These are phyloP conservation scores for Drosophila nannoptera DNA, from an alignment of 1,140 invertebrate species.

Conservation along the genomic window DNA sequence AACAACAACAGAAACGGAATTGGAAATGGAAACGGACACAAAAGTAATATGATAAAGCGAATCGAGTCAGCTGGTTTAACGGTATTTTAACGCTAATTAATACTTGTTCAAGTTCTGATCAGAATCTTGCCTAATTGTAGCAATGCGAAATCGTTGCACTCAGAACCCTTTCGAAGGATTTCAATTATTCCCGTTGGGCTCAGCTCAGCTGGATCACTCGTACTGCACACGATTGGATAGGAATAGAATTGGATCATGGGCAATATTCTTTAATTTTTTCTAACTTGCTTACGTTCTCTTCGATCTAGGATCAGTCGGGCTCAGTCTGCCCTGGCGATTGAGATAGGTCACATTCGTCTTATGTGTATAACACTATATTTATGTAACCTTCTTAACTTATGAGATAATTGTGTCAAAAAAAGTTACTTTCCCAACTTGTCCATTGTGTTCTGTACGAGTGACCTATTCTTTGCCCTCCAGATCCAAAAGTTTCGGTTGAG, in stretches of 20 bases:
- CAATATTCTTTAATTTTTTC: too few relatives aligned
- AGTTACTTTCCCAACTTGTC: not conserved
- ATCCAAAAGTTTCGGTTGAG: slow-evolving; percentile 19
- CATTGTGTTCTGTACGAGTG: slow-evolving; percentile 6
- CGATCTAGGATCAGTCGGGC: too few relatives aligned
- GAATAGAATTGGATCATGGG: too few relatives aligned
- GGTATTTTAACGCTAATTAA: slow-evolving; percentile 23
- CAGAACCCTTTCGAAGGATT: not conserved
- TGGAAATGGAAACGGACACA: slow-evolving; percentile 3
- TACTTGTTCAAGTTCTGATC: slow-evolving; percentile 38
- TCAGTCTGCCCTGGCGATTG: too few relatives aligned
- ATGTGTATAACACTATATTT: not conserved
- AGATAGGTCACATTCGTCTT: too few relatives aligned
- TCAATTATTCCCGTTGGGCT: slow-evolving; percentile 17
- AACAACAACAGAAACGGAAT: slow-evolving; percentile 2
- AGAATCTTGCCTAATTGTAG: slow-evolving; percentile 18
- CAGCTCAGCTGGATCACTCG: slow-evolving; percentile 8
- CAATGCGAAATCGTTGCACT: not conserved
- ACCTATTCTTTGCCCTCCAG: not conserved
- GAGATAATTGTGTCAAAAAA: not conserved
- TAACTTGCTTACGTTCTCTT: too few relatives aligned
- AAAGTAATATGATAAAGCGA: not conserved
- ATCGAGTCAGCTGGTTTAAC: slow-evolving; percentile 15
- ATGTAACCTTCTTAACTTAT: slow-evolving; percentile 2
- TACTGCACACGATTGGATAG: not conserved